Base-by-base conservation (phyloP, 2,888 invertebrate genomes). In the Drosophila yooni region DNA sequence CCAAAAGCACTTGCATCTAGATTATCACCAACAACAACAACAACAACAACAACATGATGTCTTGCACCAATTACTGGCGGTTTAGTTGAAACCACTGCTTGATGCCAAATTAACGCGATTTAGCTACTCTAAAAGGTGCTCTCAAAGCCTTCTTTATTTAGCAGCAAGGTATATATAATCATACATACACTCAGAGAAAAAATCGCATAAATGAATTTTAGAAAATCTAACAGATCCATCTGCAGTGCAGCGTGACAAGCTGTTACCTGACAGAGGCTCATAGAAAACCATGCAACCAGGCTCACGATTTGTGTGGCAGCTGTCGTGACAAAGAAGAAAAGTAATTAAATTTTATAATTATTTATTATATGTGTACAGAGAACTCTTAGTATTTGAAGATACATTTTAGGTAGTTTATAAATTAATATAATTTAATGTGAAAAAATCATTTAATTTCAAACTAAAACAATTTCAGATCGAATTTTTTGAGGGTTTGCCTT, bases 51-150 rank as follows among this genome's bases (percentile, higher is more conserved):
- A 69, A 73, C 57, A 38, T 40, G 58, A 36, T 46, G 82, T 82
- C 81, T 88, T 91, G 91, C 91, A 91, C 89, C 91, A 91, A 84
- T 91, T 88, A 84, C 81, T 76, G 74, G 66, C 63, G 66, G 79
- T 82, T 91, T 77, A 74, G 89, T 81, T 79, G 36, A 27, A 29
- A 29, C 58, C 43, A 63, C 29, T 40, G 63, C 57, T 51, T 38
- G 79, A 79, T 89, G 90, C 78, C 78, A 87, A 88, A 89, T 87
- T 89, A 79, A 85, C 62, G 83, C 76, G 86, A 65, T 73, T 81
- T 89, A 63, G 62, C 64, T 71, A 73, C 73, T 77, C 64, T 38
- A 69, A 81, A 76, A 85, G 74, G 13, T 56, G 40, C 54, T 56
- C 59, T 69, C 36, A 71, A 65, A 71, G 65, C 68, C 74, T 78